A percentile compares a stretch with the other conserved stretches of the same genome.
Evolutionary conservation across 2,888 invertebrate genomes (phyloP).

Genomic region (Sussaba pulchella): DNA sequence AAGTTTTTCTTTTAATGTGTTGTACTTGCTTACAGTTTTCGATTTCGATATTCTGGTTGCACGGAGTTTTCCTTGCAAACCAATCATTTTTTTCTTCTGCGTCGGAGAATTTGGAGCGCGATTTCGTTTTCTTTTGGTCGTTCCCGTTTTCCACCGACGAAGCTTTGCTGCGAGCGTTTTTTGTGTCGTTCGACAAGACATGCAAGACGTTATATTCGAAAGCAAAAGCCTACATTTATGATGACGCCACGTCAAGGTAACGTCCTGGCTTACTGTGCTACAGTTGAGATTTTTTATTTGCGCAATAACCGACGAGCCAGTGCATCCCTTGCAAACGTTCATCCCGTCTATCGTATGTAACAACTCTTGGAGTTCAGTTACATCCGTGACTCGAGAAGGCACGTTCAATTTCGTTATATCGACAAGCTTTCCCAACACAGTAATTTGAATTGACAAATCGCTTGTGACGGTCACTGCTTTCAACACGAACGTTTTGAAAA

Average conservation of each 20-base stretch:
- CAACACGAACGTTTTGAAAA: slow-evolving; percentile 3
- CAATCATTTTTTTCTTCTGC: no score
- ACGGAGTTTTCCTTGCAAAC: no score
- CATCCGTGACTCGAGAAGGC: background rate
- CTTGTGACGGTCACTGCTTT: slow-evolving; percentile 30
- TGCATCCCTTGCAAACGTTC: no score
- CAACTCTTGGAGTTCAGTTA: background rate
- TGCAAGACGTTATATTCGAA: background rate
- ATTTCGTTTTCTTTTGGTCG: no score
- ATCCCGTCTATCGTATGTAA: background rate
- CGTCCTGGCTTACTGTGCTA: slow-evolving; percentile 21
- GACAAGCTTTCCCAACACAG: slow-evolving; percentile 12
- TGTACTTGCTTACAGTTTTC: slow-evolving; percentile 5
- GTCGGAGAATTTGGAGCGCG: no score
- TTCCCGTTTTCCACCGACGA: no score
- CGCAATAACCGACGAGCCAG: background rate
- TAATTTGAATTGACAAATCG: slow-evolving; percentile 33
- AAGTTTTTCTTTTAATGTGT: background rate
- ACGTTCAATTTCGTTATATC: background rate
- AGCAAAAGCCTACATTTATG: slow-evolving; percentile 26
- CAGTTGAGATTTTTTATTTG: background rate
- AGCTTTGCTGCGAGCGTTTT: slow-evolving; percentile 15
- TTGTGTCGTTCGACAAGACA: background rate
- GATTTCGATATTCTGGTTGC: no score
- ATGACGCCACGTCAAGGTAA: slow-evolving; percentile 43